Evolutionary conservation across 2,113 vertebrate species (phyloP).

Genomic region (Leptocoma aspasia): DNA sequence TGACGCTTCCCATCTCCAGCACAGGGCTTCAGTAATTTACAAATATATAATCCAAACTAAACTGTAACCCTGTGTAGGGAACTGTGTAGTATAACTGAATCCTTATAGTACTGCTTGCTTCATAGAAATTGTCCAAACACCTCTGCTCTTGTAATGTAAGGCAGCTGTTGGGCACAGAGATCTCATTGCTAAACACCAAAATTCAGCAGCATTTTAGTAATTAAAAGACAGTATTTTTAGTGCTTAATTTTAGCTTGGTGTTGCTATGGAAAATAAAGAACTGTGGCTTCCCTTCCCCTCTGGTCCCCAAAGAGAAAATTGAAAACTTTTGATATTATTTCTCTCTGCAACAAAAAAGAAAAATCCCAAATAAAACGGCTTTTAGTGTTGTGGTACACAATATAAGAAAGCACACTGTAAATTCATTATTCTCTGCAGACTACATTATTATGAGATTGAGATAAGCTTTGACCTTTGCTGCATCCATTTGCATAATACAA

Average conservation of each 20-base stretch:
- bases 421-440: not conserved
- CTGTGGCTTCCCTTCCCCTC: accelerated
- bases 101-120: not conserved
- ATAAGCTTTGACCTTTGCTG: not conserved
- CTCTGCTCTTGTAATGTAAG: not conserved
- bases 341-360: not conserved
- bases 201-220: not conserved
- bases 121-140: not conserved
- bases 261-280: not conserved
- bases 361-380: not conserved
- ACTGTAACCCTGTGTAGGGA: not conserved
- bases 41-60: not conserved
- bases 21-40: not conserved
- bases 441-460: not conserved
- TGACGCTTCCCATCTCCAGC: not conserved
- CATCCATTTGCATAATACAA: not conserved
- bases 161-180: not conserved
- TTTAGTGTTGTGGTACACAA: not conserved
- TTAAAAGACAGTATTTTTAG: not conserved
- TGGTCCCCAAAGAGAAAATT: not conserved
- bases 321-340: not conserved
- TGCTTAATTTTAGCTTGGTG: not conserved
- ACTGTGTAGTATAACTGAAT: not conserved
- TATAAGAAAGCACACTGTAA: not conserved
- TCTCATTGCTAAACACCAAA: not conserved